Evolutionary conservation across 1,140 invertebrate species (phyloP).

Genomic region (Solenopsis fugax): DNA sequence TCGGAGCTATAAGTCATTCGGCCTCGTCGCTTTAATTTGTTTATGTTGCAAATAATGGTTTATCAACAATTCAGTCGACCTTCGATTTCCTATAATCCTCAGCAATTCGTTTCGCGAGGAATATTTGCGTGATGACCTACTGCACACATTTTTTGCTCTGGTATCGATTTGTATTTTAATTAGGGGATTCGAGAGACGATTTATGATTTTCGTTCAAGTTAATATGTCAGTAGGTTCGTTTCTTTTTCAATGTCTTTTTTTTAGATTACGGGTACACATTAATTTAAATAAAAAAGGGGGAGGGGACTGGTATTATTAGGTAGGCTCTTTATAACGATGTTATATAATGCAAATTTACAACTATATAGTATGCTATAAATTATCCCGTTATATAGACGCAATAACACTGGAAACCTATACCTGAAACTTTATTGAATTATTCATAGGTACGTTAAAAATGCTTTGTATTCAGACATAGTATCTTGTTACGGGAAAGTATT

Average conservation of each 20-base stretch:
- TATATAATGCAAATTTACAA: conserved; percentile 14
- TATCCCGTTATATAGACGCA: neutral
- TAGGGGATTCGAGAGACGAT: neutral
- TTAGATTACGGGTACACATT: neutral
- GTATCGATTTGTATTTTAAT: conserved; percentile 47
- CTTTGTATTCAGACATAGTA: conserved; percentile 26
- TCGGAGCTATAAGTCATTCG: neutral
- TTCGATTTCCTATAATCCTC: conserved; percentile 53
- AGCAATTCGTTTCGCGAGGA: neutral
- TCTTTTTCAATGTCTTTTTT: conserved; percentile 8
- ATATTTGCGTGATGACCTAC: conserved; percentile 30
- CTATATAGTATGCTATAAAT: conserved; percentile 26
- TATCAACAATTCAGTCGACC: conserved; percentile 26
- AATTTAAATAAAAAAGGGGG: conserved; percentile 31
- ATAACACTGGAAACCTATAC: conserved; percentile 12
- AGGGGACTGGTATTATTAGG: neutral
- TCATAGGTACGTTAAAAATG: conserved; percentile 47
- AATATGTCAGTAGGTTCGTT: conserved; percentile 29
- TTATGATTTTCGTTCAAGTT: conserved; percentile 29
- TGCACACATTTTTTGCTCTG: conserved; percentile 21
- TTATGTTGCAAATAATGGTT: conserved; percentile 28
- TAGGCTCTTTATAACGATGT: neutral
- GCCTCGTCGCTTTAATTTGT: conserved; percentile 11
- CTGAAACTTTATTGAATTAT: conserved; percentile 46
- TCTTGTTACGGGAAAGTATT: conserved; percentile 18